Base-by-base conservation (phyloP, 1,140 invertebrate species). In the Heliconius eleuchia region DNA sequence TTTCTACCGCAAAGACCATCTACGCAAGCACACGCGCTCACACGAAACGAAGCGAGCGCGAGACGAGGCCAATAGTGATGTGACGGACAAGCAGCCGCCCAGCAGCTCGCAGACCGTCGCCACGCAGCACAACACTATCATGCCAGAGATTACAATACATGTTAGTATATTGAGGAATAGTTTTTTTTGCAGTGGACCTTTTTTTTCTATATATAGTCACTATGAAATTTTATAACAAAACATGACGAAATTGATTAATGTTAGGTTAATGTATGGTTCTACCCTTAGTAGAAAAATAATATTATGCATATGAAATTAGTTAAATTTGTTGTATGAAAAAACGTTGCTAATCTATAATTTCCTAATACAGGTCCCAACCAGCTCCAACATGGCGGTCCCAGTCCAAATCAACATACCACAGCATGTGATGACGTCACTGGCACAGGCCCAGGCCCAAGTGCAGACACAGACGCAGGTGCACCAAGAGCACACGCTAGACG, bases 1-100 rank as follows among this genome's bases (percentile, higher is more conserved):
- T 30, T 98, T 98, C 86, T 98, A 97, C 89, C 95, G 97, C n/a
- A 97, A 97, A 82, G 97, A 98, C 87, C 97, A 98, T 90, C 92
- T 98, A 71, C 95, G 96, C 79, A 97, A 97, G 85, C 97, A 97
- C 87, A 95, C 97, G 30, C 95, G 96, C 60, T 97, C 97, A 30
- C 97, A 98, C 89, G 94, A 96, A 79, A 95, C 96, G 27, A 96
- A 97, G 86, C 95, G 97, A 37, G 95, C 96, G 4, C 96, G 97
- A 80, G 96, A 97, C 87, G 96, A 96, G 87, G 95, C 95, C 7
- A 84, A 92, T 4, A 90, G 78, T 9, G 82, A 80, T 88, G 57
- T 87, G 89, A 78, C 86, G 84, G 37, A 88, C 82, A 71, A 23
- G 71, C 66, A 80, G 70, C 73, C 66, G 87, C 50, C 71, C 89